phyloP scores from a whole-genome alignment of 2,797 vertebrate genomes.

The Aulostomus chinensis region DNA sequence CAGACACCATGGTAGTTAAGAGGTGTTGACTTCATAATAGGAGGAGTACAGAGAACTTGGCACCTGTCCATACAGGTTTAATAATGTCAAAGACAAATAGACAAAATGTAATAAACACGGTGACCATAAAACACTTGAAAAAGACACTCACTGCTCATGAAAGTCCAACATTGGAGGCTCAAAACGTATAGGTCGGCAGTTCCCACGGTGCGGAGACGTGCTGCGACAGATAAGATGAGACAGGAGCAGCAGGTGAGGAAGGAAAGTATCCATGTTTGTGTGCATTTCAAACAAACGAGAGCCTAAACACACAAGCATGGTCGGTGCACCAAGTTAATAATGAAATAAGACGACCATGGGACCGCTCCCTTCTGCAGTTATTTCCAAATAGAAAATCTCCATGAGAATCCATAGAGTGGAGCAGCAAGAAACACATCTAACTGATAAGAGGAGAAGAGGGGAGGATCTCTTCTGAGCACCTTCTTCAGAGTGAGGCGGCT shows the following conservation, averaged over 20 bases:
- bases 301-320: constrained; percentile 15
- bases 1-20: no score
- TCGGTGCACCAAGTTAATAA: constrained; percentile 3
- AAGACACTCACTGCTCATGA: constrained; percentile 93
- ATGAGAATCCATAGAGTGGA: constrained; percentile 7
- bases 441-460: background rate
- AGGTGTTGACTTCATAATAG: no score
- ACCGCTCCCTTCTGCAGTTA: constrained; percentile 13
- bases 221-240: constrained; percentile 74
- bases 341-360: background rate
- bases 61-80: no score
- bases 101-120: background rate
- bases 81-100: background rate
- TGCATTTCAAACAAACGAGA: constrained; percentile 24
- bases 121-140: background rate
- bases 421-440: background rate
- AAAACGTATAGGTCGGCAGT: constrained; percentile 95
- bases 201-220: constrained; percentile 89
- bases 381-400: constrained; percentile 33
- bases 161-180: constrained; percentile 99
- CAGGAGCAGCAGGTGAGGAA: constrained; percentile 38
- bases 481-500: background rate
- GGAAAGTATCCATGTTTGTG: constrained; percentile 44
- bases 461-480: background rate
- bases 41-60: no score